A percentile compares a stretch with the other conserved stretches of the same genome.
These are phyloP conservation scores for Zaprionus tsacasi DNA, from an alignment of 1,140 invertebrate species.

Conservation along the genomic window DNA sequence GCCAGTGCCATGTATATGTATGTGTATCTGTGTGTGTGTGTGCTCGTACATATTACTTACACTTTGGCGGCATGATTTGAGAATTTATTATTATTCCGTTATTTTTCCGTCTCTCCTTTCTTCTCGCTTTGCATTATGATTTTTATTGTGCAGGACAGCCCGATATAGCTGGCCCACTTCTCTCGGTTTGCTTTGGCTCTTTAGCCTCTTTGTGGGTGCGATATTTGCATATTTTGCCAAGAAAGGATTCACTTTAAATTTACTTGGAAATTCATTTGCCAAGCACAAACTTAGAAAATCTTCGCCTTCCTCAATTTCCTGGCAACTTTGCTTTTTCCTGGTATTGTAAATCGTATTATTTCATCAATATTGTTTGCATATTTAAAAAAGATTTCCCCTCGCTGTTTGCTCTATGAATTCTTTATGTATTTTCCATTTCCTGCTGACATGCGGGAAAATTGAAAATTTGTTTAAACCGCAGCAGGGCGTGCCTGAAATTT, in stretches of 20 bases:
- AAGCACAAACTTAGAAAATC: not conserved
- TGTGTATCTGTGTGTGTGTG: conserved; percentile 14
- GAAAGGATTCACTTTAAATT: conserved; percentile 1
- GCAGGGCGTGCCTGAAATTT: not conserved
- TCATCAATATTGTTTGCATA: not conserved
- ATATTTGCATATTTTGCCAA: not conserved
- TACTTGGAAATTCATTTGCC: conserved; percentile 6
- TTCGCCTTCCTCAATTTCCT: not conserved
- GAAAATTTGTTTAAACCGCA: not conserved
- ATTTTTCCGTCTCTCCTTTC: not conserved
- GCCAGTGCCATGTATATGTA: conserved; percentile 3
- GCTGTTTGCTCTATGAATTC: not conserved
- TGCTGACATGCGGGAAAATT: not conserved
- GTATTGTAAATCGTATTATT: not conserved
- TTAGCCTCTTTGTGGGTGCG: too few relatives aligned
- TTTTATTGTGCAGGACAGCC: conserved; percentile 25
- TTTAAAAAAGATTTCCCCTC: not conserved
- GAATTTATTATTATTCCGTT: conserved; percentile 45
- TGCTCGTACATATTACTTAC: conserved; percentile 29
- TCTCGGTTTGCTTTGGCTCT: not conserved
- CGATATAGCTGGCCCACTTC: conserved; percentile 1
- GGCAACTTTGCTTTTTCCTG: not conserved
- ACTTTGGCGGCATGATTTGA: conserved; percentile 35
- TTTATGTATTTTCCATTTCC: not conserved
- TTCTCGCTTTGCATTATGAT: conserved; percentile 32